These are phyloP conservation scores for Choristoneura fumiferana DNA, from an alignment of 1,140 invertebrate genomes.

Conservation along the genomic window DNA sequence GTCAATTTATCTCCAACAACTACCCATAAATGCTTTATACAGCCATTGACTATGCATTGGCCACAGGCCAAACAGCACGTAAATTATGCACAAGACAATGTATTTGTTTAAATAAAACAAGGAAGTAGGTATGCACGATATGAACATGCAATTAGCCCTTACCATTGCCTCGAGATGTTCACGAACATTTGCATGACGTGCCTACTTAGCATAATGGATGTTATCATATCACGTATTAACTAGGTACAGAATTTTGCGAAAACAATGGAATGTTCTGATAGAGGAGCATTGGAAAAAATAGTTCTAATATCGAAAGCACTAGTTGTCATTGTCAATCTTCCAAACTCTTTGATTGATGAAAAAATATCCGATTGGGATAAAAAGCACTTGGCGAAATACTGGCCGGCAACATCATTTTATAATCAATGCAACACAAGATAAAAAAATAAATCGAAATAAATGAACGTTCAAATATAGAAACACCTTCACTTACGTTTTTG, in stretches of 20 bases:
- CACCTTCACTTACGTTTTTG: constrained; percentile 59
- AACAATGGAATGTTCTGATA: constrained; percentile 31
- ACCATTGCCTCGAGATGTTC: constrained; percentile 50
- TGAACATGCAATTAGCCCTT: constrained; percentile 36
- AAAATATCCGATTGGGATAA: neutral
- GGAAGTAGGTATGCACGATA: constrained; percentile 35
- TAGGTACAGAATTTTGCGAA: constrained; percentile 23
- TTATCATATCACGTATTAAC: constrained; percentile 36
- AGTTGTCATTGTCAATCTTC: constrained; percentile 1
- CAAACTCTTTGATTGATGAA: neutral
- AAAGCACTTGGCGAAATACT: constrained; percentile 5
- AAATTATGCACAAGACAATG: constrained; percentile 35
- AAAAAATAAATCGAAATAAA: constrained; percentile 55
- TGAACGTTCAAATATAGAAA: constrained; percentile 45
- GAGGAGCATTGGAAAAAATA: neutral
- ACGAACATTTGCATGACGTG: constrained; percentile 34
- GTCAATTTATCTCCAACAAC: constrained; percentile 23
- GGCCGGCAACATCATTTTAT: neutral
- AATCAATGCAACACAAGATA: constrained; percentile 28
- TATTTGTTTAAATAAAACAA: constrained; percentile 32
- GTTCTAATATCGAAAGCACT: constrained; percentile 9
- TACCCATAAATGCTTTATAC: constrained; percentile 28
- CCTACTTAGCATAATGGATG: constrained; percentile 25
- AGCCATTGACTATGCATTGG: constrained; percentile 46
- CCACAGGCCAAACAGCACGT: constrained; percentile 47